Evolutionary conservation across 2,797 vertebrate species (phyloP).

Genomic region (Mus caroli): DNA sequence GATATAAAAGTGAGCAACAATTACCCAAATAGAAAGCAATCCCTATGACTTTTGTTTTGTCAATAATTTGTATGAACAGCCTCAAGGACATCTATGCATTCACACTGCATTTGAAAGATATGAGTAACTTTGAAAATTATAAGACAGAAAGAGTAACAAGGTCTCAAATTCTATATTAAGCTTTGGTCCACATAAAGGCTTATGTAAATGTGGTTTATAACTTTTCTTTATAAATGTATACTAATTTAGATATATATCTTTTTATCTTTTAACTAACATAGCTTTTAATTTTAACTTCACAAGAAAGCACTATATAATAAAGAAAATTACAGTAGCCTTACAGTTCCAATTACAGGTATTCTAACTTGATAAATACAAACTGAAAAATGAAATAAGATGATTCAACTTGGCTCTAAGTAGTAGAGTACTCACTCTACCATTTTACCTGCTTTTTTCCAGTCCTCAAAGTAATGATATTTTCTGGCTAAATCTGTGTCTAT

Average conservation of each 20-base stretch:
- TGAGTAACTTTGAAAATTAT: background rate
- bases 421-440: background rate
- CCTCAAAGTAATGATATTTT: conserved; percentile 45
- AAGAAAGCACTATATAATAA: too few relatives aligned
- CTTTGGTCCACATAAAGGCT: background rate
- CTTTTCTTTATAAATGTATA: background rate
- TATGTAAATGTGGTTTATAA: background rate
- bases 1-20: background rate
- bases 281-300: background rate
- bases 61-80: background rate
- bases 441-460: background rate
- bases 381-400: conserved; percentile 2
- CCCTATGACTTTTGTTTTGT: conserved; percentile 25
- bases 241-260: background rate
- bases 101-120: conserved; percentile 7
- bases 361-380: background rate
- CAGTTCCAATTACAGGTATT: background rate
- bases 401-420: background rate
- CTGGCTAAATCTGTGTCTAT: background rate
- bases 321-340: background rate
- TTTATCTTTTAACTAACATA: background rate
- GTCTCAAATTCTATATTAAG: background rate
- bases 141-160: background rate
- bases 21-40: background rate
- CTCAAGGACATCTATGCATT: background rate